Evolutionary conservation across 2,888 invertebrate species (phyloP).

Genomic region (Cryptocephalus primarius): DNA sequence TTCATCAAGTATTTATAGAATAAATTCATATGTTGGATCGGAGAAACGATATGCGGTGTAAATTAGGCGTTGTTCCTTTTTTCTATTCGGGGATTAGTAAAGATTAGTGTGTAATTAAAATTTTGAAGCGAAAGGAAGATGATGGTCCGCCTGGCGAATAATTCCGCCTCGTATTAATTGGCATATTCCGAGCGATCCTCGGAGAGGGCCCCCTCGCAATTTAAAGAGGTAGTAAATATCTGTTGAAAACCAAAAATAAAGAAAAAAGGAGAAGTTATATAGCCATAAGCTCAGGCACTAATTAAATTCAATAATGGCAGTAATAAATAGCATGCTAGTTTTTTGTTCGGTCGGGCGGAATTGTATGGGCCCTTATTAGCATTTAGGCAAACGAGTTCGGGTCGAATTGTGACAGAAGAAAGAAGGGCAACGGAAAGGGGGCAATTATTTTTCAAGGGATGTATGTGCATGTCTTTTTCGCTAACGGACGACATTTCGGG

Average conservation of each 20-base stretch:
- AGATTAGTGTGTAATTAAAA: no score
- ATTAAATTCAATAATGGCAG: conserved; percentile 18
- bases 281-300: conserved; percentile 8
- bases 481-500: conserved; percentile 30
- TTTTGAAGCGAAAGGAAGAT: no score
- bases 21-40: no score
- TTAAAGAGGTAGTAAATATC: conserved; percentile 2
- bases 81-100: no score
- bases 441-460: conserved; percentile 30
- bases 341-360: conserved; percentile 11
- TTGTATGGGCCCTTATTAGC: conserved; percentile 25
- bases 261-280: conserved; percentile 2
- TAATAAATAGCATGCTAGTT: conserved; percentile 19
- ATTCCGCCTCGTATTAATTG: conserved; percentile 10
- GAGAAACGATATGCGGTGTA: no score
- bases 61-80: no score
- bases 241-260: not conserved
- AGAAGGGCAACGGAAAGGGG: conserved; percentile 20
- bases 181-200: not conserved
- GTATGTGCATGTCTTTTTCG: conserved; percentile 17
- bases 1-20: no score
- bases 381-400: conserved; percentile 28
- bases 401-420: conserved; percentile 13
- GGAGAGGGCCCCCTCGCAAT: no score
- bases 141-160: not conserved